Percentiles rank a stretch among this genome's conserved stretches.
These are phyloP conservation scores for Myopa tessellatipennis DNA, from an alignment of 2,888 invertebrate genomes.

Conservation along the genomic window DNA sequence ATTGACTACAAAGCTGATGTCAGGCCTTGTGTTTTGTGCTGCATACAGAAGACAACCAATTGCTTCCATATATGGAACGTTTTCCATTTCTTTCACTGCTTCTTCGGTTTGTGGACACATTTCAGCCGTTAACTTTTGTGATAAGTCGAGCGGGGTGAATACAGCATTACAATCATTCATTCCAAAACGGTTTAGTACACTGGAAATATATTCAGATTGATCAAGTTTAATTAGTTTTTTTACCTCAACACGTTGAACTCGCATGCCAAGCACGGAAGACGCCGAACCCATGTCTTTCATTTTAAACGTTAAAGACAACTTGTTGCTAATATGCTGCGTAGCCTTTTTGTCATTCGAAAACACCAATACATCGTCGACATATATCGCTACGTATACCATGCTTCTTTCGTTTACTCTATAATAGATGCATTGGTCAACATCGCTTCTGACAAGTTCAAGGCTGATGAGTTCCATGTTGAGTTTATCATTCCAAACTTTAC, in stretches of 20 bases:
- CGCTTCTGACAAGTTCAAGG: constrained; percentile 37
- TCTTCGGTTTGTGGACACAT: constrained; percentile 39
- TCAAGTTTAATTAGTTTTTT: too few species aligned
- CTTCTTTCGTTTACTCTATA: constrained; percentile 27
- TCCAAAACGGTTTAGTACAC: constrained; percentile 22
- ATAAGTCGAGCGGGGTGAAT: constrained; percentile 14
- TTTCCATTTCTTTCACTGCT: constrained; percentile 10
- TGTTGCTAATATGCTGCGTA: not conserved
- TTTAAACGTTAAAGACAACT: constrained; percentile 26
- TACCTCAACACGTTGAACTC: too few species aligned
- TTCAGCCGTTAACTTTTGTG: constrained; percentile 33
- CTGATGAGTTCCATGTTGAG: constrained; percentile 32
- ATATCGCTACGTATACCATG: constrained; percentile 37
- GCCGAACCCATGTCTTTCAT: constrained; percentile 27
- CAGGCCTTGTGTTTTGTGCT: too few species aligned
- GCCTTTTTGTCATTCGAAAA: constrained; percentile 37
- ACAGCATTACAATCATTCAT: constrained; percentile 17
- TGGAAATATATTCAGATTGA: constrained; percentile 32
- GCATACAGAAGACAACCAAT: too few species aligned
- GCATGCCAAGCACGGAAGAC: too few species aligned
- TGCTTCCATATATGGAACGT: too few species aligned
- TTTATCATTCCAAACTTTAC: constrained; percentile 39
- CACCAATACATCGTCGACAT: constrained; percentile 40
- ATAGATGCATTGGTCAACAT: constrained; percentile 40
- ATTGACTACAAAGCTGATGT: too few species aligned